Evolutionary conservation across 1,140 invertebrate genomes (phyloP).

Genomic region (Trichogramma pretiosum): DNA sequence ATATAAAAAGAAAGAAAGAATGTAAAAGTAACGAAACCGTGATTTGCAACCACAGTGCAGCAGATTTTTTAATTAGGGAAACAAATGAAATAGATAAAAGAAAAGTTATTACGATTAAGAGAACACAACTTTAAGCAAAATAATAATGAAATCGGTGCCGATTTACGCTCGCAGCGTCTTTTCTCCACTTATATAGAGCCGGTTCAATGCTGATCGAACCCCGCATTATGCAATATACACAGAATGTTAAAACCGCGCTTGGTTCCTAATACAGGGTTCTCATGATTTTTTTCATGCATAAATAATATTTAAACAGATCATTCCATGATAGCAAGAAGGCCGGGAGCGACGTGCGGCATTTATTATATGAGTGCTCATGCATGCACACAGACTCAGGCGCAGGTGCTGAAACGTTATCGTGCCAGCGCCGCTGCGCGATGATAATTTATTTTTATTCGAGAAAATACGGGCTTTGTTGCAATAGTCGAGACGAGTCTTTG

Average conservation of each 20-base stretch:
- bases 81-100: constrained; percentile 11
- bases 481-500: constrained; percentile 3
- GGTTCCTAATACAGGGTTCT: constrained; percentile 20
- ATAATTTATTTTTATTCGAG: constrained; percentile 3
- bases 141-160: constrained; percentile 19
- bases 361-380: no score
- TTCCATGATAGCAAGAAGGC: no score
- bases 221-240: no score
- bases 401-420: no score
- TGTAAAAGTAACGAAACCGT: no score
- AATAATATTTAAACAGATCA: no score
- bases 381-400: no score
- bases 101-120: constrained; percentile 16
- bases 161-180: not conserved
- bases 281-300: constrained; percentile 15
- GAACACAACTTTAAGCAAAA: constrained; percentile 32
- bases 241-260: constrained; percentile 13
- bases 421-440: no score
- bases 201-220: constrained; percentile 12
- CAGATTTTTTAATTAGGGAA: constrained; percentile 35
- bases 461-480: constrained; percentile 15
- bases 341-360: no score
- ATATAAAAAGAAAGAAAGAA: no score
- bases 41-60: constrained; percentile 42
- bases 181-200: no score